Base-by-base conservation (phyloP, 2,113 vertebrate genomes). In the Notarius lentiginosus region DNA sequence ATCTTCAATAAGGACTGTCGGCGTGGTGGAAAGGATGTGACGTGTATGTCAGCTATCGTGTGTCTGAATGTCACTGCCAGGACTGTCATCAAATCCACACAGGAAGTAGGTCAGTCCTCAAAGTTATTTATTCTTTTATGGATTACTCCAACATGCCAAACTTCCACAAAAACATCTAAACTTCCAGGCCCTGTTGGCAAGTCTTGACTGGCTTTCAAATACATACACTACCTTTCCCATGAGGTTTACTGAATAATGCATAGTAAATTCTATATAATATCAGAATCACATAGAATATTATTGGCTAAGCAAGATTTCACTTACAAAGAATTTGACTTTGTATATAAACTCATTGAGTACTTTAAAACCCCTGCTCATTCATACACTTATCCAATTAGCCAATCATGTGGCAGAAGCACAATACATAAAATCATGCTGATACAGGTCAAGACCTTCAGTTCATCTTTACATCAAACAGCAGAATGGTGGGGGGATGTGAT, bases 1-100 rank as follows among this genome's bases (percentile, higher is more conserved):
- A 96, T 98, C 93, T 99, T 99, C 93, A 96, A 96, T 95, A 97
- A 98, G 90, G 97, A 99, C 94, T 99, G 98, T 92, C 93, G 90
- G 90, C 92, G 98, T 83, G 96, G 94, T 0, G 97, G 97, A 47
- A 97, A 96, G 90, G 97, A 99, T 0, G 97, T 97, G 91, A 98
- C 97, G 86, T 99, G 98, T 86, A 96, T 99, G 96, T 95, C 96
- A 0, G 96, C 97, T 88, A 96, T 97, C 17, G 89, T 97, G 87
- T 99, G 98, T 92, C 96, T 99, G 94, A 96, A 96, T 0, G 94
- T 97, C 0, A 63, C 96, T 66, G 96, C 97, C 93, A 96, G 96
- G 93, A 97, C 98, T 0, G 77, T 95, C 4, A 93, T 94, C 87
- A 94, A 95, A 87, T 95, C 96, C 77, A 86, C 92, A 0, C 93